A percentile compares a stretch with the other conserved stretches of the same genome.
phyloP scores from a whole-genome alignment of 2,113 vertebrate species.

The Xyrauchen texanus region DNA sequence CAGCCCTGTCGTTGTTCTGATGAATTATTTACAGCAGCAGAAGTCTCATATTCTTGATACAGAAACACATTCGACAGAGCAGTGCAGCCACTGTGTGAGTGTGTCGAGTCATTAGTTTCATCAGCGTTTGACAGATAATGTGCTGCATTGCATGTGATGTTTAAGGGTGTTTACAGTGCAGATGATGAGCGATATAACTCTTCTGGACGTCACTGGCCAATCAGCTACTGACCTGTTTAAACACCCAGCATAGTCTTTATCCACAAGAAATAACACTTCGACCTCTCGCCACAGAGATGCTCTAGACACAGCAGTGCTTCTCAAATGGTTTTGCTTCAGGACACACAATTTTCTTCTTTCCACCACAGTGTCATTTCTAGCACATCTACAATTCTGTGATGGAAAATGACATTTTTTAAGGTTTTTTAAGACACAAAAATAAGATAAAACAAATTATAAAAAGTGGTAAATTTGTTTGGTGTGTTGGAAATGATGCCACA shows the following conservation, averaged over 20 bases:
- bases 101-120: constrained; percentile 45
- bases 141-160: constrained; percentile 37
- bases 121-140: constrained; percentile 43
- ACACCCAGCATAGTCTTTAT: constrained; percentile 36
- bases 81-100: background rate
- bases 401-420: too few relatives aligned
- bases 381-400: too few relatives aligned
- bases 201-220: background rate
- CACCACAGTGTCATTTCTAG: too few relatives aligned
- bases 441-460: too few relatives aligned
- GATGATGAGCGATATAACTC: constrained; percentile 26
- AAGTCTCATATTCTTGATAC: background rate
- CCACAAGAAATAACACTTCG: background rate
- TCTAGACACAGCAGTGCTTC: too few relatives aligned
- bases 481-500: too few relatives aligned
- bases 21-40: constrained; percentile 68
- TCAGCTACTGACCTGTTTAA: background rate
- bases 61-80: background rate
- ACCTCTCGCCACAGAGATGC: background rate
- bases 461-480: too few relatives aligned
- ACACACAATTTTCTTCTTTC: too few relatives aligned
- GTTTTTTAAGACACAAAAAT: too few relatives aligned
- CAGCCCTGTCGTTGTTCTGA: constrained; percentile 35
- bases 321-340: too few relatives aligned
- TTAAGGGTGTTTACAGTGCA: constrained; percentile 39